These are phyloP conservation scores for Zeugodacus cucurbitae DNA, from an alignment of 1,140 invertebrate species.

Conservation along the genomic window DNA sequence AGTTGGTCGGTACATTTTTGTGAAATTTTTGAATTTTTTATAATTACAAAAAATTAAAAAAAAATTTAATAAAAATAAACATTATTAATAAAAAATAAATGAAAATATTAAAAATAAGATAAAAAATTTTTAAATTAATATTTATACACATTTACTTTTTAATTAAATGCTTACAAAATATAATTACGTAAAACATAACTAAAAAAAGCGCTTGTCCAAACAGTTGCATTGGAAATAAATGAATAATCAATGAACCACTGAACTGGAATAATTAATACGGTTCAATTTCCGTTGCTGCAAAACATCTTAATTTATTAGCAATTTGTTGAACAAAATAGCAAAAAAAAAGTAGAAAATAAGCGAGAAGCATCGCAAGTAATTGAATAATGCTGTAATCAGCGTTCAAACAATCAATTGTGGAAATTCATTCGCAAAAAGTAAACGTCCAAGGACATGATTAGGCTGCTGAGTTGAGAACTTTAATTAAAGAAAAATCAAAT, in stretches of 20 bases:
- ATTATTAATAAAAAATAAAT: neutral
- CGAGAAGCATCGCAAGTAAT: neutral
- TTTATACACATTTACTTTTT: neutral
- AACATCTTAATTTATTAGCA: neutral
- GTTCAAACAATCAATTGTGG: constrained; percentile 4
- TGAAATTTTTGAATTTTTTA: no score
- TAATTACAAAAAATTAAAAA: no score
- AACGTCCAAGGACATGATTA: no score
- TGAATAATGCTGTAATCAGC: neutral
- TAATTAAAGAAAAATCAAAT: no score
- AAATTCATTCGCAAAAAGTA: neutral
- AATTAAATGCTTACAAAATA: neutral
- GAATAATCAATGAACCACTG: neutral
- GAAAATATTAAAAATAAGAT: neutral
- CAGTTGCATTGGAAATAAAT: neutral
- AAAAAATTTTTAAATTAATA: neutral
- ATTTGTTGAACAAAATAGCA: neutral
- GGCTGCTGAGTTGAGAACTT: no score
- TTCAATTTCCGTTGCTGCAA: neutral
- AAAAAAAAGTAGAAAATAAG: neutral
- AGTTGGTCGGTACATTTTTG: no score
- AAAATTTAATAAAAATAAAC: neutral
- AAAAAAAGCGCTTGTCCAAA: neutral
- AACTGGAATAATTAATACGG: constrained; percentile 1
- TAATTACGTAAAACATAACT: neutral